Base-by-base conservation (phyloP, 2,797 vertebrate species). In the Danionella dracula region DNA sequence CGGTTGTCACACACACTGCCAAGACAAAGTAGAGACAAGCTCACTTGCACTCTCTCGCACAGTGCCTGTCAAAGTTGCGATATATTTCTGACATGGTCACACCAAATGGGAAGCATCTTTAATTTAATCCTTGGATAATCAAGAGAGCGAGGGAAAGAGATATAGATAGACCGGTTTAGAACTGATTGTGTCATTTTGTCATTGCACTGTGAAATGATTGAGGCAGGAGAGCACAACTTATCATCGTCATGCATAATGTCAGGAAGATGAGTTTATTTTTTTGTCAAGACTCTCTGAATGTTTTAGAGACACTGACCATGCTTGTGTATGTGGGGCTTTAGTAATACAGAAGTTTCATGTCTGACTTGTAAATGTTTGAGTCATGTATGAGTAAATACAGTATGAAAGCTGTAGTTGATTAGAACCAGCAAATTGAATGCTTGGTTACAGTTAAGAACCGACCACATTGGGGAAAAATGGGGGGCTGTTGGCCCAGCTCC, bases 81-180 rank as follows among this genome's bases (percentile, higher is more conserved):
- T 48, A 56, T 35, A 38, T 66, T 51, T 44, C 38, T 8, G 32
- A 57, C 41, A 17, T 65, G 51, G 63, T 66, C 63, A 56, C 42
- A 35, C 40, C 15, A 13, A 57, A 57, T 9, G 15, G 63, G 56
- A 32, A 53, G 48, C 16, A 13, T 10, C 12, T 66, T 66, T 66
- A 40, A 59, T 54, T 44, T 31, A 58, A 45, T 49, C 44, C 19
- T 17, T 31, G 44, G 31, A 46, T 60, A 48, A 53, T 58, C 37
- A 31, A 59, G 45, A 20, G 23, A 41, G 51, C 4, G 21, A 49
- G 23, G 19, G 45, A n/a, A 45, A 29, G 10, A 23, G 38, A 35
- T 17, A 42, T 17, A 42, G 11, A 49, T 29, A 42, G 17, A 46
- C 12, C 21, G 27, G 29, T 19, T 16, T 21, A 19, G 27, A 57